Conservation (phyloP, 92 coral and sea anemone genomes). For the Zoanthus gigantus region DNA sequence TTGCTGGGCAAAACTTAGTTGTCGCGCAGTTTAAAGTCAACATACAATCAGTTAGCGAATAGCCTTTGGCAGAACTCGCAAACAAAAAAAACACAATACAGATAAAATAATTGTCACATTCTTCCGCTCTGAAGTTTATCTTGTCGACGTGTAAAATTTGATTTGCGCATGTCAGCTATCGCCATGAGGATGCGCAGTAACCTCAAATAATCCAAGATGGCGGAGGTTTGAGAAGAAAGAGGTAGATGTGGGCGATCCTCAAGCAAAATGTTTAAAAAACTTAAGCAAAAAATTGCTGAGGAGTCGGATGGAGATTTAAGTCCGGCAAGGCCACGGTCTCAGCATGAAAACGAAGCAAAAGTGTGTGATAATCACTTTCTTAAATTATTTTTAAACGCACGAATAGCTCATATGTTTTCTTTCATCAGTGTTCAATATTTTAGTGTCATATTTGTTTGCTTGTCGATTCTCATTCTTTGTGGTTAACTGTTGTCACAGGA, state of each 20-base stretch:
- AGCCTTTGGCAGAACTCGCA: too few species aligned
- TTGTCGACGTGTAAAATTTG: constrained; percentile 81
- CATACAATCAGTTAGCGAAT: too few species aligned
- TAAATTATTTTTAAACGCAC: constrained; percentile 52
- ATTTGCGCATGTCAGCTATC: constrained; percentile 66
- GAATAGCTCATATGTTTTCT: constrained; percentile 37
- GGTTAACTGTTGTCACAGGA: constrained; percentile 29
- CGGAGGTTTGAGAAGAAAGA: constrained; percentile 68
- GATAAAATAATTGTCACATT: not conserved
- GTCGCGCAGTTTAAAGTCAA: too few species aligned
- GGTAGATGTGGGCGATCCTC: constrained; percentile 56
- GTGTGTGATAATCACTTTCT: not conserved
- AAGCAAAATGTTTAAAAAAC: constrained; percentile 90
- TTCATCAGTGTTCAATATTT: constrained; percentile 46
- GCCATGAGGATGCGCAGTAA: constrained; percentile 63
- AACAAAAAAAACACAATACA: too few species aligned
- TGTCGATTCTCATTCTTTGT: constrained; percentile 25
- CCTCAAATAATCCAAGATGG: constrained; percentile 87
- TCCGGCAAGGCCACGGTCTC: constrained; percentile 62
- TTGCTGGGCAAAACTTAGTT: too few species aligned
- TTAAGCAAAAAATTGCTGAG: constrained; percentile 94
- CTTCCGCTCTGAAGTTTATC: not conserved
- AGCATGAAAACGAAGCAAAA: constrained; percentile 44
- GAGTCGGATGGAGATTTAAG: constrained; percentile 95
- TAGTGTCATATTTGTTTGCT: constrained; percentile 41